phyloP scores from a whole-genome alignment of 2,797 vertebrate genomes.

The Propithecus perrieri region DNA sequence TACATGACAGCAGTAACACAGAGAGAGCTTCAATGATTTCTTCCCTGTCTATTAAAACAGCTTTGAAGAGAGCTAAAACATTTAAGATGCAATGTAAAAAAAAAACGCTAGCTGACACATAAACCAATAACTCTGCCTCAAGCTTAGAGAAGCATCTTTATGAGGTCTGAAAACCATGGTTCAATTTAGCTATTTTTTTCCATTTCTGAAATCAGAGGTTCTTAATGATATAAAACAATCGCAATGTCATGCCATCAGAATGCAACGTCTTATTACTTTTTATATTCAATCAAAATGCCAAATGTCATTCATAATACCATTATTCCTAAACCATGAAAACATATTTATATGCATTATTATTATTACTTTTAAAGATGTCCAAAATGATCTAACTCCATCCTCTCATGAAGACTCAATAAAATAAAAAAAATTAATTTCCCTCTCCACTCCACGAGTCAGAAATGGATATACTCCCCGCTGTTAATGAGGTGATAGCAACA shows the following conservation, averaged over 20 bases:
- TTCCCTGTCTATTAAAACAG: conserved; percentile 13
- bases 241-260: conserved; percentile 50
- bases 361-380: conserved; percentile 61
- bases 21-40: conserved; percentile 26
- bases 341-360: conserved; percentile 63
- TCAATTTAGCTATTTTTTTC: conserved; percentile 28
- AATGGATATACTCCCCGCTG: neutral
- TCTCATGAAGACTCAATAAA: conserved; percentile 65
- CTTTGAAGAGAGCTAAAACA: conserved; percentile 19
- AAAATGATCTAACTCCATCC: conserved; percentile 63
- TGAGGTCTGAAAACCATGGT: conserved; percentile 57
- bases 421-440: conserved; percentile 65
- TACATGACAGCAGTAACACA: neutral
- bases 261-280: conserved; percentile 62
- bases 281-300: conserved; percentile 64
- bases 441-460: conserved; percentile 57
- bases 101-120: neutral
- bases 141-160: conserved; percentile 56
- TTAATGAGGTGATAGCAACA: conserved; percentile 69
- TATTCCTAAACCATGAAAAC: conserved; percentile 72
- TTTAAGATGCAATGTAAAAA: conserved; percentile 4
- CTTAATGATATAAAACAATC: conserved; percentile 57
- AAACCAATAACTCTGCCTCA: conserved; percentile 48
- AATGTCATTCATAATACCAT: conserved; percentile 45
- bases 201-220: conserved; percentile 64